Evolutionary conservation across 53 echinoderm and acorn worm genomes (phyloP), one percentile per base, ranked within the genome.

Genomic region (Arbacia lixula): DNA sequence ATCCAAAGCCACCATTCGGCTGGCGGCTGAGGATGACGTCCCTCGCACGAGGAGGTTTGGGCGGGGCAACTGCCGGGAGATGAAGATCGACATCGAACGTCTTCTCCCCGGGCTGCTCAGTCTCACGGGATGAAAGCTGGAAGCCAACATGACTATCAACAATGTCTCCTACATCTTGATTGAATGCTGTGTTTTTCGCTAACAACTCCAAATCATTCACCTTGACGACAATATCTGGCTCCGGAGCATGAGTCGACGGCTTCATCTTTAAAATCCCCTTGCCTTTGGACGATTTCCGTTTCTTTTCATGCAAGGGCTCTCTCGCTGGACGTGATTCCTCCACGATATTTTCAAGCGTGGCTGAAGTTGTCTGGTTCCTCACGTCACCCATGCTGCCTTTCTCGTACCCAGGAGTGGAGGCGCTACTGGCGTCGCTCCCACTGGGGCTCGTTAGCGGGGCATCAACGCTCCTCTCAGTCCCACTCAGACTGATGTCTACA

Each of bases 1-100:
- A 97, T 53, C 97, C 97, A 53, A 93, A 97, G 20, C 93, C 97
- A 3, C 97, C 97, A 19, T 85, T 91, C 5, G 90, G 92, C 79
- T 97, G 97, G 11, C 97, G 83, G 28, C 85, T 74, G 17, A 97
- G 86, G 26, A 89, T 76, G 16, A 97, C 94, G 36, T 97, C 97
- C 12, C 97, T 89, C 16, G 94, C 90, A 5, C 94, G 68, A 6
- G 94, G 91, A 3, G 92, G 97, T 43, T 94, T 92, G 17, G 94
- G 92, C 12, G 94, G 94, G 16, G 86, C 92, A 22, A 97, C 88
- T 10, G 83, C 75, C 12, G 97, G 97, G 14, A 97, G 86, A 5
- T 72, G 88, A 52, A 97, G 81, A 66, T 97, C 93, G 32, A 88
- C 71, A 66, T 90, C 72, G 22, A 86, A 94, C 6, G 94, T 87